These are phyloP conservation scores for Gymnoscopelus braueri DNA, from an alignment of 2,797 vertebrate genomes.

Conservation along the genomic window DNA sequence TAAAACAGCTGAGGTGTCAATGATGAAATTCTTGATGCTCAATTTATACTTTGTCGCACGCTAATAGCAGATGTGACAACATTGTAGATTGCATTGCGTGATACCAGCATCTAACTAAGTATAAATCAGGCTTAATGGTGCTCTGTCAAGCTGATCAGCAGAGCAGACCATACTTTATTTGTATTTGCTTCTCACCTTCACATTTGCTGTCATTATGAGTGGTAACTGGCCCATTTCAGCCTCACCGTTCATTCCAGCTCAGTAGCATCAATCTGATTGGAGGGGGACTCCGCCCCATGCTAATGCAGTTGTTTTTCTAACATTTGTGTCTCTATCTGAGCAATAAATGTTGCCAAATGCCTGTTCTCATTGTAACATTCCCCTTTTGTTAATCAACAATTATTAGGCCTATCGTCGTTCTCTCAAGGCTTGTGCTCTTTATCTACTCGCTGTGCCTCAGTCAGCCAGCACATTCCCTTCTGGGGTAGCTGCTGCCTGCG, in stretches of 20 bases:
- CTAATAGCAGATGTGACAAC: no score
- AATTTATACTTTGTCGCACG: slow-evolving; percentile 52
- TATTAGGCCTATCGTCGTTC: slow-evolving; percentile 65
- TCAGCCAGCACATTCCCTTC: slow-evolving; percentile 69
- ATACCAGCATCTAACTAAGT: no score
- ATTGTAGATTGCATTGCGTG: no score
- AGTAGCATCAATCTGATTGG: slow-evolving; percentile 57
- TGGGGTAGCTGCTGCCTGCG: slow-evolving; percentile 63
- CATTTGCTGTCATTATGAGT: slow-evolving; percentile 59
- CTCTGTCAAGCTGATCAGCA: slow-evolving; percentile 55
- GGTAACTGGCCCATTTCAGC: slow-evolving; percentile 64
- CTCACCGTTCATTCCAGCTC: slow-evolving; percentile 64
- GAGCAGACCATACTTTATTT: slow-evolving; percentile 65
- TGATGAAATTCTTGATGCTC: no score
- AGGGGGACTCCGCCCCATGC: slow-evolving; percentile 35
- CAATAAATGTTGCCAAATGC: slow-evolving; percentile 48
- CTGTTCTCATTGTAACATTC: slow-evolving; percentile 41
- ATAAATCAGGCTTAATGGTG: slow-evolving; percentile 33
- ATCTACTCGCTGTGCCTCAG: slow-evolving; percentile 43
- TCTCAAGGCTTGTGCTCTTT: slow-evolving; percentile 53
- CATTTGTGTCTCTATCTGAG: slow-evolving; percentile 51
- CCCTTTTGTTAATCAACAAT: slow-evolving; percentile 62
- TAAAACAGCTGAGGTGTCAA: slow-evolving; percentile 53
- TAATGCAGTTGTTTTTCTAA: slow-evolving; percentile 54
- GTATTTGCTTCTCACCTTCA: slow-evolving; percentile 61